Evolutionary conservation across 2,113 vertebrate genomes (phyloP), one percentile per base, ranked within the genome.

Genomic region (Mixornis gularis): DNA sequence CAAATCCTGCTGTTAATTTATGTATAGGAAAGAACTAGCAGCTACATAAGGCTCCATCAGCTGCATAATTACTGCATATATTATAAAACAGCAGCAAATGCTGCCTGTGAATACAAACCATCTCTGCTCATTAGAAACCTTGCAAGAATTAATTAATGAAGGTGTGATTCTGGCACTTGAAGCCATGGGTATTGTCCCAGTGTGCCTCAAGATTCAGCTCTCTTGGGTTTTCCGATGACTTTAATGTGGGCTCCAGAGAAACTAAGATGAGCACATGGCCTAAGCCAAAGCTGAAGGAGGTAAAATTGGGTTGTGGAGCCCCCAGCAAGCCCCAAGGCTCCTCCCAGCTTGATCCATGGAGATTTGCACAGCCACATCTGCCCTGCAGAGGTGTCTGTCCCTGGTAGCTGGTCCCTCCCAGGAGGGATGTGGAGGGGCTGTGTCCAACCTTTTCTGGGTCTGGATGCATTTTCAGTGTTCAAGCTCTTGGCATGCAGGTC

Each of bases 1-100:
- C 94, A 96, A 96, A 97, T 96, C 89, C 93, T 93, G 71, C 91
- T 90, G 91, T 77, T 95, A 95, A 96, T 97, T 97, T 97, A 97
- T 96, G 95, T 91, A 81, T 92, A 95, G 92, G 82, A 79, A 87
- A 89, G 89, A 86, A 95, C 87, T 56, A 94, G 87, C 89, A 95
- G 85, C 94, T 95, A 95, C 90, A 91, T 87, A 88, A 92, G 91
- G 81, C 71, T 95, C 92, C 85, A 95, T 95, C 94, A 96, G 65
- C 96, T 95, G 95, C 83, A 90, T 96, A 97, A 97, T 97, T 96
- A 63, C 95, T 79, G 95, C 94, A 95, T 97, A 79, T 83, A 97
- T 97, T 97, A 97, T 93, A 88, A 93, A 94, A 12, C 65, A 90
- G 82, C 55, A 95, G 84, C 71, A 89, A 91, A 94, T 53, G n/a